Percentiles rank a stretch among this genome's conserved stretches.
These are phyloP conservation scores for Helicoverpa armigera DNA, from an alignment of 1,140 invertebrate species.

Conservation along the genomic window DNA sequence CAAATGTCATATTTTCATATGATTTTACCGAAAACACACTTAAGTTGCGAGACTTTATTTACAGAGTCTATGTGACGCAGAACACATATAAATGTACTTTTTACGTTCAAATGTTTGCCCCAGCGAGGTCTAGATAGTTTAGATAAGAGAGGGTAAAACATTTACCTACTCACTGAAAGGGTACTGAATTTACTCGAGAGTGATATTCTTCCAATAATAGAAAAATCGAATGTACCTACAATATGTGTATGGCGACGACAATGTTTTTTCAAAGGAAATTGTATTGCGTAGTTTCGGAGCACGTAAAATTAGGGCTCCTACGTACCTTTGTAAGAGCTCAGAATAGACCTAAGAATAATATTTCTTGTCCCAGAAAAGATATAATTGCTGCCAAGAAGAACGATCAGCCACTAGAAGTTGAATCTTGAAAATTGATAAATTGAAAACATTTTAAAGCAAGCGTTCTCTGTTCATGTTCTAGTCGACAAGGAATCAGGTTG, in stretches of 20 bases:
- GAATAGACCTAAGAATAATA: background rate
- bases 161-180: slow-evolving; percentile 17
- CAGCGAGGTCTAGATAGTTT: slow-evolving; percentile 17
- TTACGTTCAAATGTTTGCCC: slow-evolving; percentile 20
- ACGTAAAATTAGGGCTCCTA: background rate
- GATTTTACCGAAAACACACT: slow-evolving; percentile 27
- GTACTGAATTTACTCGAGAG: background rate
- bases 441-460: no score
- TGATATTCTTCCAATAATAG: background rate
- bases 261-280: background rate
- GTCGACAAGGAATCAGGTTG: no score
- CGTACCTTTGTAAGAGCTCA: no score
- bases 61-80: slow-evolving; percentile 19
- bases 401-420: no score
- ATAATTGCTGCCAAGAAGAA: no score
- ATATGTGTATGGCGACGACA: background rate
- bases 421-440: no score
- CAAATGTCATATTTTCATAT: slow-evolving; percentile 17
- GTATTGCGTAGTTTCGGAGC: background rate
- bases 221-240: background rate
- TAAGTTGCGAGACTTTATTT: slow-evolving; percentile 6
- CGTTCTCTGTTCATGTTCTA: no score
- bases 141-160: slow-evolving; percentile 16
- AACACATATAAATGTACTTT: slow-evolving; percentile 18
- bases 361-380: background rate